phyloP scores from a whole-genome alignment of 1,140 invertebrate genomes.

The Calliphora vicina region DNA sequence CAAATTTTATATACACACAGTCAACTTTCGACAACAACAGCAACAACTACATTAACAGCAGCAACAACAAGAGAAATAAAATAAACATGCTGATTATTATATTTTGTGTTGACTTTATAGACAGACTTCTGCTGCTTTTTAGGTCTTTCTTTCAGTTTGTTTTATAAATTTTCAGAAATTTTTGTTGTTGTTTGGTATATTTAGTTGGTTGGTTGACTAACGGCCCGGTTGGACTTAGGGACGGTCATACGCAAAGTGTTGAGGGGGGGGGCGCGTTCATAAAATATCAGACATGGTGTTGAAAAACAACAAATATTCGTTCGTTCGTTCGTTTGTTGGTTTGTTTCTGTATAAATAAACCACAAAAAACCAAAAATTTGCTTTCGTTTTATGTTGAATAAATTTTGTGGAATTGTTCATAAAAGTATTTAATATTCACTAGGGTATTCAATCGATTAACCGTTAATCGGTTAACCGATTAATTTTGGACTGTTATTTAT shows the following conservation, averaged over 20 bases:
- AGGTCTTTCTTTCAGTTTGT: not conserved
- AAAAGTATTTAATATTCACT: not conserved
- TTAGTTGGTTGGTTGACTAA: not conserved
- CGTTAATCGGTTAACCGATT: too few species aligned
- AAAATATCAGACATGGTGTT: not conserved
- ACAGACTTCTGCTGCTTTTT: not conserved
- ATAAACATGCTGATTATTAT: constrained; percentile 14
- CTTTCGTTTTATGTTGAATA: not conserved
- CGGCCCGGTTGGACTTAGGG: not conserved
- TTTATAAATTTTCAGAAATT: too few species aligned
- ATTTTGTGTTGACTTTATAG: not conserved
- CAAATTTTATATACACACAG: not conserved
- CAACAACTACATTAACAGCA: not conserved
- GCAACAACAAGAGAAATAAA: not conserved
- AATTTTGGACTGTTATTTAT: too few species aligned
- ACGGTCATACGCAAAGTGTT: not conserved
- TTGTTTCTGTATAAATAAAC: not conserved
- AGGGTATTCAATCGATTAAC: too few species aligned
- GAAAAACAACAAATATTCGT: not conserved
- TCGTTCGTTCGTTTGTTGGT: too few species aligned
- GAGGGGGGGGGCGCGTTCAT: not conserved
- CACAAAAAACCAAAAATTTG: not conserved
- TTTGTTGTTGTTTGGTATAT: too few species aligned
- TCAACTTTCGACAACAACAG: not conserved
- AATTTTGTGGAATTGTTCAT: not conserved